Evolutionary conservation across 2,797 vertebrate species (phyloP).

Genomic region (Balearica regulorum): DNA sequence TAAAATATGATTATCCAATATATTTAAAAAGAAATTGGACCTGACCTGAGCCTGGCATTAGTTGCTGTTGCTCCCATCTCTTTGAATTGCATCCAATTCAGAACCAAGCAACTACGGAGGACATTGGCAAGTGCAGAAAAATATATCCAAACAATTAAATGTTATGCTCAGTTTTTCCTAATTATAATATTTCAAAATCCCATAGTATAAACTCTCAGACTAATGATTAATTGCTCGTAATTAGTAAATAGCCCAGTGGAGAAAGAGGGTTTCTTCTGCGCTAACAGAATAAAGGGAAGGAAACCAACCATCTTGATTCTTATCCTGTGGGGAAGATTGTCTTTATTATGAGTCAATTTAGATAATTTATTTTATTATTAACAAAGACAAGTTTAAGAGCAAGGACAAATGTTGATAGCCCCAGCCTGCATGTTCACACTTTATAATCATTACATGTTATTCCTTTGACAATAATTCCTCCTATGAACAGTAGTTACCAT

Average conservation of each 20-base stretch:
- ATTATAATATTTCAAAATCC: constrained; percentile 21
- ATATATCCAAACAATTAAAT: not conserved
- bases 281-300: constrained; percentile 5
- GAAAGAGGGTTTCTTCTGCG: not conserved
- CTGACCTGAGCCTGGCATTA: constrained; percentile 53
- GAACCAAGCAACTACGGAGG: constrained; percentile 16
- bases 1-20: constrained; percentile 33
- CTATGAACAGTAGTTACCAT: not conserved
- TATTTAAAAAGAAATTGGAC: constrained; percentile 51
- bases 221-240: constrained; percentile 28
- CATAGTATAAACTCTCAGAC: not conserved
- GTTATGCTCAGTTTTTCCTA: not conserved
- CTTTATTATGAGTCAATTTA: constrained; percentile 35
- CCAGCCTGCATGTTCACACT: not conserved
- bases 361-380: constrained; percentile 13
- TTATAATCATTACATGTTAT: not conserved
- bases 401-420: not conserved
- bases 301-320: constrained; percentile 2
- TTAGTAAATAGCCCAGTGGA: constrained; percentile 24
- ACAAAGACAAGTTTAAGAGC: not conserved
- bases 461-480: not conserved
- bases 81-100: constrained; percentile 58
- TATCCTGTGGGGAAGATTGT: constrained; percentile 9
- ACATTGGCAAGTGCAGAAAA: not conserved
- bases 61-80: constrained; percentile 38